Percentiles rank a stretch among this genome's conserved stretches.
phyloP scores from a whole-genome alignment of 1,140 invertebrate species.

The Tigriopus japonicus region DNA sequence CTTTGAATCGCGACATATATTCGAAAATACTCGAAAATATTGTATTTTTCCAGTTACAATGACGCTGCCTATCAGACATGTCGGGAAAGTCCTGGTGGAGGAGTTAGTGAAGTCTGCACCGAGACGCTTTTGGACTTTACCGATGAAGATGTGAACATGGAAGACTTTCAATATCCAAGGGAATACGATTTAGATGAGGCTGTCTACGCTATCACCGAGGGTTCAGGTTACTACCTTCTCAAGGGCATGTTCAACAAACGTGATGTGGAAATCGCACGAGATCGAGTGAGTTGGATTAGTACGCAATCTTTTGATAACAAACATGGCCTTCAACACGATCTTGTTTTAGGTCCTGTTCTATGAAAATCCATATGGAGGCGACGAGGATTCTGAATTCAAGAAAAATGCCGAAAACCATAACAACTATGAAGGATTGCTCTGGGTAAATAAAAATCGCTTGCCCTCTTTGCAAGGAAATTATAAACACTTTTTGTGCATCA shows the following conservation, averaged over 20 bases:
- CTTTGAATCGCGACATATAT: no score
- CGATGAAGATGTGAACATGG: background rate
- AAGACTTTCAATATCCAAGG: background rate
- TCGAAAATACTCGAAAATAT: no score
- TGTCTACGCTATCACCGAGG: background rate
- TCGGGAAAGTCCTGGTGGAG: no score
- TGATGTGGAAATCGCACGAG: background rate
- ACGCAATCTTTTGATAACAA: background rate
- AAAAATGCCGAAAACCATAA: slow-evolving; percentile 1
- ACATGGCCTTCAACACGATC: background rate
- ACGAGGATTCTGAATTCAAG: background rate
- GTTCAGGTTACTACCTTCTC: background rate
- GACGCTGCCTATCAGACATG: no score
- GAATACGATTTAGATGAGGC: background rate
- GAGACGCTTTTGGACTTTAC: background rate
- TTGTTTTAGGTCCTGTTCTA: background rate
- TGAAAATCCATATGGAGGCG: background rate
- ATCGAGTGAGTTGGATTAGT: background rate
- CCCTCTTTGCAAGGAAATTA: no score
- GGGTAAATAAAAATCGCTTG: background rate
- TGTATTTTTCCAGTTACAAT: no score
- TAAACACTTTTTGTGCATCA: no score
- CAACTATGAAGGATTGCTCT: slow-evolving; percentile 2
- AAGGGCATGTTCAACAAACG: background rate
- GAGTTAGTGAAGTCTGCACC: no score